Percentiles rank a stretch among this genome's conserved stretches.
phyloP scores from a whole-genome alignment of 2,888 invertebrate genomes.

The Scaptomyza cyrtandrae region DNA sequence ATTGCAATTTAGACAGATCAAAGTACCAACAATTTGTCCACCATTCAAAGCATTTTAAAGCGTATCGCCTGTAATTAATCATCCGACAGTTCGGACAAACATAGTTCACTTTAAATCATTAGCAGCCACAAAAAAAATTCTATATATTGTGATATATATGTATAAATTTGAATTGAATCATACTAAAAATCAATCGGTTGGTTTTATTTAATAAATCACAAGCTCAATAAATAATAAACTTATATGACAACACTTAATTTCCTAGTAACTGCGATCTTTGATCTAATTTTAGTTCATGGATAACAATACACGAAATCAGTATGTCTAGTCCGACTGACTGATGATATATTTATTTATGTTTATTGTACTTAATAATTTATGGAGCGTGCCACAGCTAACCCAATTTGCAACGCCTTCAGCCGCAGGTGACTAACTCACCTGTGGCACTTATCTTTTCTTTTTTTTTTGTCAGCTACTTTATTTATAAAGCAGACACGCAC shows the following conservation, averaged over 20 bases:
- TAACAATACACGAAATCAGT: not conserved
- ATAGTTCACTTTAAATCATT: not conserved
- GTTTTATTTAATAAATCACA: too few species aligned
- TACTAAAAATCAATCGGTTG: not conserved
- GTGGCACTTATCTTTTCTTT: conserved; percentile 54
- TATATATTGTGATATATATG: not conserved
- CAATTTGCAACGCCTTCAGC: conserved; percentile 46
- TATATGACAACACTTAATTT: not conserved
- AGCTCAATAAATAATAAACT: too few species aligned
- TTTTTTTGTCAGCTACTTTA: conserved; percentile 59
- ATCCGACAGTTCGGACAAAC: not conserved
- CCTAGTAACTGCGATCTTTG: conserved; percentile 5
- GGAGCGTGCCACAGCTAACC: conserved; percentile 53
- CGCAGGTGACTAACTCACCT: conserved; percentile 60
- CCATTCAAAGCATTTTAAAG: conserved; percentile 31
- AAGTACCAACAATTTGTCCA: conserved; percentile 48
- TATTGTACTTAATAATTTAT: conserved; percentile 48
- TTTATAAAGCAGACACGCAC: conserved; percentile 77
- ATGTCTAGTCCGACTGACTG: not conserved
- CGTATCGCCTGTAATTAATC: conserved; percentile 55
- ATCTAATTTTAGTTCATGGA: not conserved
- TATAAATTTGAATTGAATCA: not conserved
- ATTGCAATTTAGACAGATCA: conserved; percentile 59
- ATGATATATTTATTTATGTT: conserved; percentile 34
- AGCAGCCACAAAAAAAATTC: not conserved